Percentiles rank a stretch among this genome's conserved stretches.
These are phyloP conservation scores for Microplitis deprimator DNA, from an alignment of 2,888 invertebrate genomes.

Conservation along the genomic window DNA sequence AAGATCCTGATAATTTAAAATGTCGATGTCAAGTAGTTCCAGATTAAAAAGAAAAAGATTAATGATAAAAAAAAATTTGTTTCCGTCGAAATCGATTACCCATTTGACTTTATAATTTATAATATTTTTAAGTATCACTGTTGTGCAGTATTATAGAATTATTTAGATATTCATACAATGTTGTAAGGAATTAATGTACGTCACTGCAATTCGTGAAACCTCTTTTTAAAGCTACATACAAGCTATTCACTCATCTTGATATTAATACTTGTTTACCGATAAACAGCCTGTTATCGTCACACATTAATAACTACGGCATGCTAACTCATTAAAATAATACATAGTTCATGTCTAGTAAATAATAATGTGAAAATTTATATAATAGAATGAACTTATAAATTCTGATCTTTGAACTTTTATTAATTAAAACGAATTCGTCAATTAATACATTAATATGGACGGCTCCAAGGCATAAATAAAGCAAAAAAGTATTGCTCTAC, in stretches of 20 bases:
- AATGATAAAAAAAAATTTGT: no score
- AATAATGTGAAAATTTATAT: conserved; percentile 13
- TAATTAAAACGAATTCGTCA: neutral
- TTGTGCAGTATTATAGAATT: no score
- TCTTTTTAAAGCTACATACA: neutral
- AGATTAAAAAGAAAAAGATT: no score
- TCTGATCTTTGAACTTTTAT: conserved; percentile 30
- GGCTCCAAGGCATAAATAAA: no score
- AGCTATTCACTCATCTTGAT: neutral
- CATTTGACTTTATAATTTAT: no score
- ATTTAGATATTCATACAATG: neutral
- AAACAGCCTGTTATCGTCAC: neutral
- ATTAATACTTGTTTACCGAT: neutral
- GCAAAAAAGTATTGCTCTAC: no score
- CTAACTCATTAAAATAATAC: conserved; percentile 11
- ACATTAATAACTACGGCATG: conserved; percentile 8
- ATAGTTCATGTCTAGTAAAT: conserved; percentile 7
- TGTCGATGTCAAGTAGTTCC: no score
- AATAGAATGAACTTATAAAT: neutral
- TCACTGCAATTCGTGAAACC: neutral
- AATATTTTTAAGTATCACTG: no score
- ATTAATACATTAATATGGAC: neutral
- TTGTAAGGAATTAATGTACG: neutral
- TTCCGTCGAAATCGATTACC: no score
- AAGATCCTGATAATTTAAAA: no score